Percentiles rank a stretch among this genome's conserved stretches.
Conservation (phyloP, 2,888 invertebrate genomes). For the Bhutanitis thaidina region DNA sequence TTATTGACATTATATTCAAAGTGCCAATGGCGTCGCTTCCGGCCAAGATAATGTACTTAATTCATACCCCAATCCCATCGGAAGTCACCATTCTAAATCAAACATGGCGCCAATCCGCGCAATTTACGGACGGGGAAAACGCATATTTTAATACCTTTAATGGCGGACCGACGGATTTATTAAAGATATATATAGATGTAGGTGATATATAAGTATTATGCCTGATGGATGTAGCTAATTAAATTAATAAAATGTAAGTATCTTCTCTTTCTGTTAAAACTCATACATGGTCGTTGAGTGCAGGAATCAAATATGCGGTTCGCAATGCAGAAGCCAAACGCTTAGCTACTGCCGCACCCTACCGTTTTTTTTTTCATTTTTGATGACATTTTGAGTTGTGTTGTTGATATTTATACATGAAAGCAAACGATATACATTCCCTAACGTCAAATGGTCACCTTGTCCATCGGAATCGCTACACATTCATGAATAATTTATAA, state of each 20-base stretch:
- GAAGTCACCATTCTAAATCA: slow-evolving; percentile 75
- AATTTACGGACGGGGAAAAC: slow-evolving; percentile 43
- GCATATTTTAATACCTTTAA: slow-evolving; percentile 66
- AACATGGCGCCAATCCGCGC: slow-evolving; percentile 58
- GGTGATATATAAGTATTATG: neutral
- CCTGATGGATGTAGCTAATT: neutral
- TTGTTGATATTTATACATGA: too few species aligned
- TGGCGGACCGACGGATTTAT: slow-evolving; percentile 38
- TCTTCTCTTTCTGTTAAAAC: neutral
- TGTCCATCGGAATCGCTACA: slow-evolving; percentile 34
- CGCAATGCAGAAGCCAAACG: too few species aligned
- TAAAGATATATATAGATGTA: neutral
- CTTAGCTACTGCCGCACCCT: too few species aligned
- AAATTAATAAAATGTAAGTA: neutral
- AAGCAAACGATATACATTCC: neutral
- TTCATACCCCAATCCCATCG: slow-evolving; percentile 54
- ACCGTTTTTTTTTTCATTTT: too few species aligned
- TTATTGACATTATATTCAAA: slow-evolving; percentile 61
- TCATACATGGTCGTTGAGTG: neutral
- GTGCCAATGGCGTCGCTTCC: slow-evolving; percentile 50
- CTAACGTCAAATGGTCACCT: slow-evolving; percentile 17
- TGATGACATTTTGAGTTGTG: too few species aligned
- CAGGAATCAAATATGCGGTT: too few species aligned
- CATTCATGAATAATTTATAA: slow-evolving; percentile 51
- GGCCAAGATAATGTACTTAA: slow-evolving; percentile 56